phyloP scores from a whole-genome alignment of 1,140 invertebrate species.

The Solen grandis region DNA sequence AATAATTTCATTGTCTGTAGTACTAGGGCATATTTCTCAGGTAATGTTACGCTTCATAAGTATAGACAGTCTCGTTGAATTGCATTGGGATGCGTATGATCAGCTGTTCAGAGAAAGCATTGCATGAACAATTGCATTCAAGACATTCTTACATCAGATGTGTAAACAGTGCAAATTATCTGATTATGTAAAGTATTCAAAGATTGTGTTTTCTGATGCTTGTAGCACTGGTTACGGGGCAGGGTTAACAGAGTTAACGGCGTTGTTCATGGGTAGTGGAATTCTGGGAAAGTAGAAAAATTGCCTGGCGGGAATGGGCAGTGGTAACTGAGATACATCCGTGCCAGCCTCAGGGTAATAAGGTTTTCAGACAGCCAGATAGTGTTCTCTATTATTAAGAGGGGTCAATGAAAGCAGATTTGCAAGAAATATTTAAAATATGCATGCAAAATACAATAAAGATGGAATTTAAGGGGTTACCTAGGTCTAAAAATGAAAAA shows the following conservation, averaged over 20 bases:
- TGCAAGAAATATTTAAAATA: too few relatives aligned
- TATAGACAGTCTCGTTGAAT: not conserved
- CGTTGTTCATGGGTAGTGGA: not conserved
- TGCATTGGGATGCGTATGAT: conserved; percentile 26
- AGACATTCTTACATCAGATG: not conserved
- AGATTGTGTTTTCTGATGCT: conserved; percentile 27
- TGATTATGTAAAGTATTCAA: not conserved
- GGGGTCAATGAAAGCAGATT: too few relatives aligned
- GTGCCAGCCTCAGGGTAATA: too few relatives aligned
- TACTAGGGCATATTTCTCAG: conserved; percentile 5
- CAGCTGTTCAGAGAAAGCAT: not conserved
- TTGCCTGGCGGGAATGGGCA: too few relatives aligned
- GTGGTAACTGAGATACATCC: too few relatives aligned
- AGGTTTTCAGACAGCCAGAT: too few relatives aligned
- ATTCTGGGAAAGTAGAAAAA: not conserved
- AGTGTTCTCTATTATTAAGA: too few relatives aligned
- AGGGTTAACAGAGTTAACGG: conserved; percentile 8
- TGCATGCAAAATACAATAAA: too few relatives aligned
- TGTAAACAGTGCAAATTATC: not conserved
- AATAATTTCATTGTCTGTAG: conserved; percentile 11
- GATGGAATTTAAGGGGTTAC: too few relatives aligned
- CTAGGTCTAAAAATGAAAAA: too few relatives aligned
- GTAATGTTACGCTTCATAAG: not conserved
- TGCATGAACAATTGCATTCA: not conserved
- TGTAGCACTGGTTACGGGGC: conserved; percentile 1